phyloP scores from a whole-genome alignment of 2,113 vertebrate species.

The Callionymus lyra region DNA sequence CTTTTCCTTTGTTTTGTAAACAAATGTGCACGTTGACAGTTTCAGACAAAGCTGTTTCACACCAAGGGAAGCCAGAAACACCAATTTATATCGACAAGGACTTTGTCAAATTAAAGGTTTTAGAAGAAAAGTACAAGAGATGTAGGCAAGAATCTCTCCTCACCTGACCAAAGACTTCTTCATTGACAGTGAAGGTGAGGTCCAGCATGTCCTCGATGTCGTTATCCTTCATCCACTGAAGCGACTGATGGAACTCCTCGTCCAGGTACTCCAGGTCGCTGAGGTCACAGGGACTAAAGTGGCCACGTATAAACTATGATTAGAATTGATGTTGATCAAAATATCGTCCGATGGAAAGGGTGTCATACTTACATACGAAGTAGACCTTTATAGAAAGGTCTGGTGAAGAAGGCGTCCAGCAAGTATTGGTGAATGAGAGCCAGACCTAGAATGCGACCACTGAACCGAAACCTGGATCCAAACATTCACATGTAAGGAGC shows the following conservation, averaged over 20 bases:
- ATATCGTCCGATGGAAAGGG: neutral
- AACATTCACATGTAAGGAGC: constrained; percentile 29
- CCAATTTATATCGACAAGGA: too few species aligned
- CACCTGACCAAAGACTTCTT: constrained; percentile 91
- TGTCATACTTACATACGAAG: constrained; percentile 53
- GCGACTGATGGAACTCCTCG: constrained; percentile 88
- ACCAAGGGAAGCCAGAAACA: too few species aligned
- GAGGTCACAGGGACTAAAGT: constrained; percentile 78
- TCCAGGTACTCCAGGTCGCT: constrained; percentile 90
- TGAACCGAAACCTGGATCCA: constrained; percentile 81
- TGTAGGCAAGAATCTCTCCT: constrained; percentile 6
- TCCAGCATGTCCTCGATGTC: constrained; percentile 89
- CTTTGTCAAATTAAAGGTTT: too few species aligned
- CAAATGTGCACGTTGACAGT: too few species aligned
- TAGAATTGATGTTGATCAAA: neutral
- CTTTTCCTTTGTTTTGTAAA: neutral
- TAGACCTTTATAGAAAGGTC: constrained; percentile 89
- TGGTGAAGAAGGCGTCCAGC: constrained; percentile 87
- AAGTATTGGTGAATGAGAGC: constrained; percentile 90
- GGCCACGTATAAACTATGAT: neutral
- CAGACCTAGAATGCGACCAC: constrained; percentile 84
- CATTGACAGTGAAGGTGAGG: constrained; percentile 89
- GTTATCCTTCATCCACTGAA: constrained; percentile 94
- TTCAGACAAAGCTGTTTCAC: too few species aligned
- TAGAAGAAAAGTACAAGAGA: too few species aligned